Base-by-base conservation (phyloP, 2,888 invertebrate species). In the Caenorhabditis imperialis region DNA sequence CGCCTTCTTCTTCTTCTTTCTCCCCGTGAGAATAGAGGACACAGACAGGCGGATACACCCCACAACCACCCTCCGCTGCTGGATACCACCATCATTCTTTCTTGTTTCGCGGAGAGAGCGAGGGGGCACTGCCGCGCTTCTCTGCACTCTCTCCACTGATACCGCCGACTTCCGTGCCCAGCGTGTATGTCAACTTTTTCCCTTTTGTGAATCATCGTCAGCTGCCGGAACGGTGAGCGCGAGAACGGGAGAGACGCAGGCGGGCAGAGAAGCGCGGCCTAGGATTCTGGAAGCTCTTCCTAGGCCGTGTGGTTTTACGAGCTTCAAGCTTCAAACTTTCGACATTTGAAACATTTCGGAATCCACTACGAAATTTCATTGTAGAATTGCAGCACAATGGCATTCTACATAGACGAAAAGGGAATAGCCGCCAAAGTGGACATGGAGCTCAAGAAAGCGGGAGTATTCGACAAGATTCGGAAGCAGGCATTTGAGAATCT, bases 401-500 rank as follows among this genome's bases (percentile, higher is more conserved):
- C 50, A 3, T 2, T 30, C 25, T 25, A 47, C 18, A 27, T 65
- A 5, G 55, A 73, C 35, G 61, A 74, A 18, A 53, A 58, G 0
- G 51, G 27, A 20, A 74, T 74, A 2, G 25, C 42, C 7, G 57
- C 25, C 20, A 61, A 35, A 27, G 74, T 74, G 16, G 69, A 74
- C 1, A 40, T 22, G 23, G 57, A 44, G 20, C 25, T 74, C 5
- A 74, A 74, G 42, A 74, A 62, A 18, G 61, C 35, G 4, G 74
- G 74, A 37, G 62, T 53, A 7, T 74, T 69, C 45, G 74, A 74
- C 37, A 69, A 51, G 58, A 40, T 74, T 12, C 50, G 69, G 7
- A 74, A 69, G 42, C 48, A 69, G 40, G 45, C 53, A 12, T 55
- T 47, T 10, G 69, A 69, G 25, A 23, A 55, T 8, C 23, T 74